A percentile compares a stretch with the other conserved stretches of the same genome.
phyloP scores from a whole-genome alignment of 1,140 invertebrate species.

The Archivesica marissinica region DNA sequence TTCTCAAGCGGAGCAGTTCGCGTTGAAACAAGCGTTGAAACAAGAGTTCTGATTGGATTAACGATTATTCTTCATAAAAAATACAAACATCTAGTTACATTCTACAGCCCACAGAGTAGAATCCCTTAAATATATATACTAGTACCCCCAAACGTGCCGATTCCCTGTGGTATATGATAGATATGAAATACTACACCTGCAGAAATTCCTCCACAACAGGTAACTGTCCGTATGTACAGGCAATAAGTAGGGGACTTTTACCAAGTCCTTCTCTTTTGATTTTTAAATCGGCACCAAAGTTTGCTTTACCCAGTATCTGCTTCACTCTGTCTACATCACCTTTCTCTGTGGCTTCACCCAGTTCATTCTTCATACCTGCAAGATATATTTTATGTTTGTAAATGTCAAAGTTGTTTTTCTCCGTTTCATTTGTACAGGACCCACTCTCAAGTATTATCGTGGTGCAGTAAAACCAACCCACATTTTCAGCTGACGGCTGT shows the following conservation, averaged over 20 bases:
- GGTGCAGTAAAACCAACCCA: not conserved
- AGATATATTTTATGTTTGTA: not conserved
- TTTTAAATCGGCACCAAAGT: conserved; percentile 19
- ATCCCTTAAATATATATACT: too few species aligned
- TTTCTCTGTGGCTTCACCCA: conserved; percentile 60
- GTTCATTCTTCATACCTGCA: conserved; percentile 53
- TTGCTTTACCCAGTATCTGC: conserved; percentile 43
- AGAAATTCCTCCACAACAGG: conserved; percentile 72
- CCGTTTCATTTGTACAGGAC: too few species aligned
- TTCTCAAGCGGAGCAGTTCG: too few species aligned
- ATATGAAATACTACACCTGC: conserved; percentile 66
- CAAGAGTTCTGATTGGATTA: too few species aligned
- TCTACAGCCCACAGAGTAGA: too few species aligned
- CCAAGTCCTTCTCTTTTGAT: conserved; percentile 67
- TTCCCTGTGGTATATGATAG: too few species aligned
- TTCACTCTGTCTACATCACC: conserved; percentile 60
- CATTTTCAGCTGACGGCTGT: not conserved
- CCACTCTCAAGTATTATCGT: not conserved
- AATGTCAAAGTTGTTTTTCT: too few species aligned
- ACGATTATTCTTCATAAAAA: too few species aligned
- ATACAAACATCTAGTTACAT: too few species aligned
- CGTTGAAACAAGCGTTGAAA: too few species aligned
- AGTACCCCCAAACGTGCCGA: too few species aligned
- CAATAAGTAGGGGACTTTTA: conserved; percentile 69
- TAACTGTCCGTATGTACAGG: conserved; percentile 76